Conservation (phyloP, 1,140 invertebrate genomes). For the Carcinoscorpius rotundicauda region DNA sequence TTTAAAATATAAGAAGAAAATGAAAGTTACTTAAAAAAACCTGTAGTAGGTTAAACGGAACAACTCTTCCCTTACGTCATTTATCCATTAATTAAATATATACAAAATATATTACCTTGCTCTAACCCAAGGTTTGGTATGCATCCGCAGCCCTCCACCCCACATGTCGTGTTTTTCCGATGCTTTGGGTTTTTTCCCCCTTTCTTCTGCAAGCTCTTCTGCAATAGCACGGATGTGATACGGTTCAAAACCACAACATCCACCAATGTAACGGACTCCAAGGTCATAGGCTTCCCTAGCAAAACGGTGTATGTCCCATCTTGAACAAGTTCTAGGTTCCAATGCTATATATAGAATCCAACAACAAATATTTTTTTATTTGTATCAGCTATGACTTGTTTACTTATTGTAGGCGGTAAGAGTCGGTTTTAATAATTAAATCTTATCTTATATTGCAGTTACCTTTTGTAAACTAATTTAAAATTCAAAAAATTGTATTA, state of each 20-base stretch:
- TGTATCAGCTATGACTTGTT: no score
- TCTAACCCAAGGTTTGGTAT: conserved; percentile 36
- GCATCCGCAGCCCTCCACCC: conserved; percentile 33
- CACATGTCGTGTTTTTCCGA: conserved; percentile 33
- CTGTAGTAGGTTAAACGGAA: no score
- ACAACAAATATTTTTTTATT: no score
- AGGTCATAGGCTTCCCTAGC: conserved; percentile 34
- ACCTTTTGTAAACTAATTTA: no score
- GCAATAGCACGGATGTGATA: conserved; percentile 36
- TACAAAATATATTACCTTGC: conserved; percentile 26
- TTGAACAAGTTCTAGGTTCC: conserved; percentile 33
- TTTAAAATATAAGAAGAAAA: no score
- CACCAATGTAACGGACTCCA: conserved; percentile 36
- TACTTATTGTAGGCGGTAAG: no score
- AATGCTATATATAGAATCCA: conserved; percentile 23
- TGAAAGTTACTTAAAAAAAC: no score
- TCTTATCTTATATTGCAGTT: no score
- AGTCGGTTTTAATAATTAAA: no score
- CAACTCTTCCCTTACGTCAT: no score
- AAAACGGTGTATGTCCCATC: conserved; percentile 36
- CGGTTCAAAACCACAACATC: conserved; percentile 35
- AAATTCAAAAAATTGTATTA: no score
- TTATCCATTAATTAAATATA: no score
- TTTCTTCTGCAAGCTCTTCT: conserved; percentile 32
- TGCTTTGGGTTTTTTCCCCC: conserved; percentile 25